Evolutionary conservation across 2,113 vertebrate species (phyloP).

Genomic region (Casuarius casuarius): DNA sequence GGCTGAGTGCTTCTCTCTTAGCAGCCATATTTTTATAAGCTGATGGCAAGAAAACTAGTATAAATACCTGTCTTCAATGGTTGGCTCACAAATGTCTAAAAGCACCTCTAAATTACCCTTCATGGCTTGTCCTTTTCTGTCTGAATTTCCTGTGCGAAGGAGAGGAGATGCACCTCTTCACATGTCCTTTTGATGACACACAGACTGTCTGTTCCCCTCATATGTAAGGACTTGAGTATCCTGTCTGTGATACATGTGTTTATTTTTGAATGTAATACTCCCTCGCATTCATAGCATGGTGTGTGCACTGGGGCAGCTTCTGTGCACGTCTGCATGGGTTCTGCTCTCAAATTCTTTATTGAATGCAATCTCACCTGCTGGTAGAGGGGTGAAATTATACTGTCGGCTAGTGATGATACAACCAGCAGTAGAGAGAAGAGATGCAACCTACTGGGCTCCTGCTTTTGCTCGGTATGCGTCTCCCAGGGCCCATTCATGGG

Average conservation of each 20-base stretch:
- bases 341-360: conserved; percentile 11
- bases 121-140: not conserved
- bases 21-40: not conserved
- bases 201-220: not conserved
- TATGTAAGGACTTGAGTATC: not conserved
- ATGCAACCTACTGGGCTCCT: not conserved
- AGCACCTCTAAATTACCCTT: not conserved
- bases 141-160: not conserved
- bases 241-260: not conserved
- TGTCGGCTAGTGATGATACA: conserved; percentile 6
- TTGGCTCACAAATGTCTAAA: not conserved
- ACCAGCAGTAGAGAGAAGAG: not conserved
- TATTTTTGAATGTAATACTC: not conserved
- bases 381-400: not conserved
- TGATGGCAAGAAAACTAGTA: not conserved
- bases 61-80: not conserved
- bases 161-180: not conserved
- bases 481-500: not conserved
- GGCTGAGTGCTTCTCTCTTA: not conserved
- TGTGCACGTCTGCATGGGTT: not conserved
- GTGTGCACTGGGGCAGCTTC: not conserved
- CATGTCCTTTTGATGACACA: not conserved
- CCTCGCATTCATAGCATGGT: not conserved
- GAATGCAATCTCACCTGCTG: conserved; percentile 9
- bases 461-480: conserved; percentile 16